These are phyloP conservation scores for Dryobates pubescens DNA, from an alignment of 2,797 vertebrate species.

Conservation along the genomic window DNA sequence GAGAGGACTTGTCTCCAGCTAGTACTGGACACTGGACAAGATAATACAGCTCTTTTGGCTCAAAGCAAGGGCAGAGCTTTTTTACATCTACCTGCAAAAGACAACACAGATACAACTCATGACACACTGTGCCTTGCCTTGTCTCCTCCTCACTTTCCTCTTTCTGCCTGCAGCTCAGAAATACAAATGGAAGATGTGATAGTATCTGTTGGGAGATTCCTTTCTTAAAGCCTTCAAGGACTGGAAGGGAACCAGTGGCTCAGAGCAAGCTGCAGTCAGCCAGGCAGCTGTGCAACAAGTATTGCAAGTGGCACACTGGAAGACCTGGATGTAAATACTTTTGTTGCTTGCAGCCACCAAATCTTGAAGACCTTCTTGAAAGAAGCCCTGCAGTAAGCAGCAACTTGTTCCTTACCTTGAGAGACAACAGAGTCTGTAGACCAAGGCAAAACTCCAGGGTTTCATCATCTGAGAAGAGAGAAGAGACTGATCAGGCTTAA, in stretches of 20 bases:
- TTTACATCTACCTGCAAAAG: neutral
- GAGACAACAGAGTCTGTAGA: conserved; percentile 88
- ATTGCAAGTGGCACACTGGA: neutral
- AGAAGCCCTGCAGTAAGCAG: neutral
- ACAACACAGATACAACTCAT: accelerated
- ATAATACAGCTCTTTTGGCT: neutral
- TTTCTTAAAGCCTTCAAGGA: neutral
- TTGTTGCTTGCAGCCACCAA: neutral
- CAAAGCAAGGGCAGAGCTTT: neutral
- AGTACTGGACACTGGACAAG: neutral
- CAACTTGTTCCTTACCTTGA: conserved; percentile 84
- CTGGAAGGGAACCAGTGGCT: neutral
- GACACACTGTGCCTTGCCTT: neutral
- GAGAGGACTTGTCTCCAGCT: neutral
- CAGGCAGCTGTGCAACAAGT: neutral
- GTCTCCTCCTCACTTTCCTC: neutral
- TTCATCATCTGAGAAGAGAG: conserved; percentile 84
- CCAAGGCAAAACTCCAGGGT: conserved; percentile 88
- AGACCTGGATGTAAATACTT: neutral
- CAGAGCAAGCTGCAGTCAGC: neutral
- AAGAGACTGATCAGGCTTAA: neutral
- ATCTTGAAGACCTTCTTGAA: neutral
- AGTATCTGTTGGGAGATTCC: neutral
- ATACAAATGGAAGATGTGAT: neutral
- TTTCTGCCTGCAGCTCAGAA: neutral